Evolutionary conservation across 2,113 vertebrate species (phyloP).

Genomic region (Rana temporaria): DNA sequence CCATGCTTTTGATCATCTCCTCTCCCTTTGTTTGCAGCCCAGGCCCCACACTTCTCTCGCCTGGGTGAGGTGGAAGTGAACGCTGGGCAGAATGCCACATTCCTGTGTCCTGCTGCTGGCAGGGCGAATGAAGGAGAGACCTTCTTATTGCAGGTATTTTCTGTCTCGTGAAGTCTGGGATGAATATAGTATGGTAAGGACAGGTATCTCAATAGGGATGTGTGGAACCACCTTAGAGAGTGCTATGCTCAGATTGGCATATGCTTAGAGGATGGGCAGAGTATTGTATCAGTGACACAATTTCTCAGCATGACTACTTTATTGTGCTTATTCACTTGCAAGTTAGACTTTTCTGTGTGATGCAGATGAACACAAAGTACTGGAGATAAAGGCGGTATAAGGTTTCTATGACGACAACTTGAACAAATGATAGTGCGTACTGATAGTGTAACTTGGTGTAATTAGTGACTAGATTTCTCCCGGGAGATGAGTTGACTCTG

Average conservation of each 20-base stretch:
- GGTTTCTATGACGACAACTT: constrained; percentile 22
- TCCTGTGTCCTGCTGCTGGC: constrained; percentile 92
- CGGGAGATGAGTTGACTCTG: constrained; percentile 8
- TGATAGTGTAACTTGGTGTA: constrained; percentile 9
- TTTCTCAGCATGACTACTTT: constrained; percentile 23
- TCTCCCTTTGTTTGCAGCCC: constrained; percentile 74
- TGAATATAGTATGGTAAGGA: constrained; percentile 19
- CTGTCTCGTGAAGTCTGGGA: background rate
- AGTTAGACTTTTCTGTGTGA: constrained; percentile 11
- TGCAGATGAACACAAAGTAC: constrained; percentile 18
- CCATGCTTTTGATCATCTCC: background rate
- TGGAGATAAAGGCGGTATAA: background rate
- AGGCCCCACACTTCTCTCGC: constrained; percentile 94
- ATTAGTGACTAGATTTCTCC: constrained; percentile 2
- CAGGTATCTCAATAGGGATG: background rate
- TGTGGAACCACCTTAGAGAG: constrained; percentile 3
- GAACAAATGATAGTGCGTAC: constrained; percentile 7
- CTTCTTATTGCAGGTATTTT: constrained; percentile 89
- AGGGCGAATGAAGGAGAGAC: constrained; percentile 84
- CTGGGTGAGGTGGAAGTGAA: constrained; percentile 96
- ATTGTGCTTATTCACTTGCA: constrained; percentile 13
- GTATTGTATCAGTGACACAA: constrained; percentile 20
- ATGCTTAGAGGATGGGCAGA: background rate
- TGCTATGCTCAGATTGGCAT: background rate
- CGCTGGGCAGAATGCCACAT: constrained; percentile 92